phyloP scores from a whole-genome alignment of 2,797 vertebrate genomes.

The Muraenolepis orangiensis region DNA sequence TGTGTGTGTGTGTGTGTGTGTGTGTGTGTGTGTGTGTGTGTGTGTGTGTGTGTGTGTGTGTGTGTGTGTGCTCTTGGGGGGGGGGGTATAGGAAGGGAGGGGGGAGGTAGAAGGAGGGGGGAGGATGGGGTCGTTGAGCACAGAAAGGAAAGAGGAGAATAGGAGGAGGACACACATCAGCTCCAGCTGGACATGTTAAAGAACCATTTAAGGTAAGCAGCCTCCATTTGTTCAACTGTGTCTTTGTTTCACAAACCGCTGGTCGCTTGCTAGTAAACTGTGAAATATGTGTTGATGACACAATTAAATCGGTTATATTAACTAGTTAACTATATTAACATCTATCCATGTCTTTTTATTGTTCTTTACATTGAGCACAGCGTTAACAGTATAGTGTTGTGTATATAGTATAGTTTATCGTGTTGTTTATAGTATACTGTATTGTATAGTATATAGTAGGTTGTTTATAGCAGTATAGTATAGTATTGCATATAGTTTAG shows the following conservation, averaged over 20 bases:
- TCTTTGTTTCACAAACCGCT: background rate
- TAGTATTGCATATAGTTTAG: too few species aligned
- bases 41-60: background rate
- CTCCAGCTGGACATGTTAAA: background rate
- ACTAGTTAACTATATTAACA: too few species aligned
- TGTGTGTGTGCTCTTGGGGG: background rate
- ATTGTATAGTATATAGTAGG: too few species aligned
- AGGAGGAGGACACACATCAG: background rate
- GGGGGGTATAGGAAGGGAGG: background rate
- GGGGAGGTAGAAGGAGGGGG: background rate
- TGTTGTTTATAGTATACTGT: too few species aligned
- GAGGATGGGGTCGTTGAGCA: background rate
- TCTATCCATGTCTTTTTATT: too few species aligned
- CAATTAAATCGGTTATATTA: background rate
- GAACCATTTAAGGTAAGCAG: background rate
- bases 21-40: too few species aligned
- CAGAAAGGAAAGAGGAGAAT: background rate
- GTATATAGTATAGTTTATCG: too few species aligned
- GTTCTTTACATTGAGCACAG: too few species aligned
- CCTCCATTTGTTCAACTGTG: background rate
- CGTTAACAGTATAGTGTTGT: too few species aligned
- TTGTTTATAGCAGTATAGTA: too few species aligned
- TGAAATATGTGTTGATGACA: too few species aligned
- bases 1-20: background rate
- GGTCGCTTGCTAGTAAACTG: too few species aligned